phyloP scores from a whole-genome alignment of 2,888 invertebrate species.

The Cremastinae sp. region DNA sequence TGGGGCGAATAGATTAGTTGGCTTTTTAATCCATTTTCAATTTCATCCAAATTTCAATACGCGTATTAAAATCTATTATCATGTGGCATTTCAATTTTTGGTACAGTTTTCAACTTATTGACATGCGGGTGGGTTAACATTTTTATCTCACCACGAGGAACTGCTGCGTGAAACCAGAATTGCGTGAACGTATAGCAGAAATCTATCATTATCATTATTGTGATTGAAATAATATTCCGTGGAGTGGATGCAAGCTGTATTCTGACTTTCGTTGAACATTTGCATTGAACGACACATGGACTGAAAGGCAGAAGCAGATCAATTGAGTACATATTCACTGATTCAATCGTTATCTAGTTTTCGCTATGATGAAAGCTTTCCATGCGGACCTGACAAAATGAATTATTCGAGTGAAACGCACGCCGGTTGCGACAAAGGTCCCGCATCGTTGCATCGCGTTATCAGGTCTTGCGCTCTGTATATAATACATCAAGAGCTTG shows the following conservation, averaged over 20 bases:
- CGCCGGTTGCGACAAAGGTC: conserved; percentile 46
- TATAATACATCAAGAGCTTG: conserved; percentile 23
- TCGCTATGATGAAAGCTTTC: conserved; percentile 33
- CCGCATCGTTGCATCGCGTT: conserved; percentile 50
- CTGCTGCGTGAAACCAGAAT: too few species aligned
- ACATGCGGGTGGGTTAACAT: too few species aligned
- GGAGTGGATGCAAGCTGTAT: neutral
- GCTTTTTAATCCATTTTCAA: too few species aligned
- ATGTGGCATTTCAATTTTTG: too few species aligned
- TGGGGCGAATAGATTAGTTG: too few species aligned
- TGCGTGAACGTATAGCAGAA: too few species aligned
- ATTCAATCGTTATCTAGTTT: conserved; percentile 51
- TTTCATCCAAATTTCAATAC: too few species aligned
- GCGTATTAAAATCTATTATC: too few species aligned
- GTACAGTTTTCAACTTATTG: too few species aligned
- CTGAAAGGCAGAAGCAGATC: neutral
- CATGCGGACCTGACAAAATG: conserved; percentile 47
- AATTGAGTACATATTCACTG: conserved; percentile 35
- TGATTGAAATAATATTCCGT: conserved; percentile 7
- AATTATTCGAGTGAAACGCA: conserved; percentile 53
- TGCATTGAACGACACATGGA: neutral
- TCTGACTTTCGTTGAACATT: conserved; percentile 16
- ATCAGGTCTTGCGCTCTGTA: conserved; percentile 27
- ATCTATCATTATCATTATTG: neutral
- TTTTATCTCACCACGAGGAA: too few species aligned